phyloP scores from a whole-genome alignment of 2,888 invertebrate species.

The Andrena flavipes region DNA sequence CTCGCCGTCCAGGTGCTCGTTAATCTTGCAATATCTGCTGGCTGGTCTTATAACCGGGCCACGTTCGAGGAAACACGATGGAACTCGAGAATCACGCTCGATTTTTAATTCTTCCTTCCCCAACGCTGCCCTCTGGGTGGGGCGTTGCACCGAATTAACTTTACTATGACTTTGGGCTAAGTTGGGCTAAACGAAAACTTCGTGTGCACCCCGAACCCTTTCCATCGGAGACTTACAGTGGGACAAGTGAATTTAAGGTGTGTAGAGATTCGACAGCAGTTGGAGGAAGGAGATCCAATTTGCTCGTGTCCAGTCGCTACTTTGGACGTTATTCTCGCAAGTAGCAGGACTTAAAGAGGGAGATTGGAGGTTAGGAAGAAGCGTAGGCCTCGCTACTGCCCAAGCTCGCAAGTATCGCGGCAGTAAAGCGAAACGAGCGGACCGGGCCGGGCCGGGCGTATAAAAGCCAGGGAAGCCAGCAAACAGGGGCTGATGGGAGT shows the following conservation, averaged over 20 bases:
- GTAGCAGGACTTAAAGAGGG: background rate
- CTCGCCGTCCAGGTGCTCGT: constrained; percentile 56
- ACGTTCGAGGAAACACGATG: background rate
- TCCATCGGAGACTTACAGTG: too few relatives aligned
- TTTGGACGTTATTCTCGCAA: background rate
- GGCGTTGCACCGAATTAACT: background rate
- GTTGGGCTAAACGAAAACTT: too few relatives aligned
- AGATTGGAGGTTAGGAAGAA: constrained; percentile 41
- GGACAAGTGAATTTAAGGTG: too few relatives aligned
- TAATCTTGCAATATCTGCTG: constrained; percentile 57
- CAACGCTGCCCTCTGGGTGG: too few relatives aligned
- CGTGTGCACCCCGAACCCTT: too few relatives aligned
- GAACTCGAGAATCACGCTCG: background rate
- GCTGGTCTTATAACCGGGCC: constrained; percentile 1
- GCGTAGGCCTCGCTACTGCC: constrained; percentile 30
- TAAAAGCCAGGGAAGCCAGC: constrained; percentile 69
- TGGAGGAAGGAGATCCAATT: constrained; percentile 11
- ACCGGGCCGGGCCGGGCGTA: constrained; percentile 46
- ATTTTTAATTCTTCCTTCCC: background rate
- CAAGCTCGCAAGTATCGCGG: constrained; percentile 67
- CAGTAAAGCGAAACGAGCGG: constrained; percentile 77
- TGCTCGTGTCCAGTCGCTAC: background rate
- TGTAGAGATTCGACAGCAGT: too few relatives aligned
- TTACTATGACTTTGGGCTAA: background rate
- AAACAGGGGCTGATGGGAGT: constrained; percentile 70